phyloP scores from a whole-genome alignment of 2,888 invertebrate genomes.

The Caenorhabditis virilis region DNA sequence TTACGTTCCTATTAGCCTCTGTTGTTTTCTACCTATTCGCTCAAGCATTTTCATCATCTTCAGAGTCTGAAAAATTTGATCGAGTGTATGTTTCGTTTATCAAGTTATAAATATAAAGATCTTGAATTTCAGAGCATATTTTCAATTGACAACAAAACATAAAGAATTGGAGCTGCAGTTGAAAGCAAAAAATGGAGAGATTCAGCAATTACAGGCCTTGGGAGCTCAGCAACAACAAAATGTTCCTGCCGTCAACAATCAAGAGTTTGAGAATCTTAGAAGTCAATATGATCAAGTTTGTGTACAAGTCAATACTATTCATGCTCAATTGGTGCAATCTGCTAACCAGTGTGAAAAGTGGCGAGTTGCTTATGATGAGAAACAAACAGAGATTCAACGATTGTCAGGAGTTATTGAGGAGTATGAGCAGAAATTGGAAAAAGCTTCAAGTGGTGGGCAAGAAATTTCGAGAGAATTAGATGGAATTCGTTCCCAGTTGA shows the following conservation, averaged over 20 bases:
- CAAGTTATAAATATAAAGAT: background rate
- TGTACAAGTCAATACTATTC: constrained; percentile 11
- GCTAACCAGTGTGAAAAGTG: constrained; percentile 17
- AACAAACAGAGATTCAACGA: constrained; percentile 9
- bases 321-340: constrained; percentile 4
- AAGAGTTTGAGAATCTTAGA: no score
- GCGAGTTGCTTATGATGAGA: constrained; percentile 11
- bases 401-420: constrained; percentile 7
- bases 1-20: constrained; percentile 37
- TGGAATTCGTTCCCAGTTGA: constrained; percentile 7
- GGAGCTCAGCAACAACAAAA: constrained; percentile 11
- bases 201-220: constrained; percentile 18
- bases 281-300: no score
- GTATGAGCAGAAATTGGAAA: constrained; percentile 10
- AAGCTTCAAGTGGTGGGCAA: constrained; percentile 3
- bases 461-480: constrained; percentile 20
- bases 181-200: constrained; percentile 26
- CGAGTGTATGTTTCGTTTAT: constrained; percentile 19
- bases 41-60: constrained; percentile 27
- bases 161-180: constrained; percentile 31
- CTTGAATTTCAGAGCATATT: constrained; percentile 31
- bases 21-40: constrained; percentile 33
- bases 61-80: constrained; percentile 37
- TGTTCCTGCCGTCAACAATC: constrained; percentile 3
- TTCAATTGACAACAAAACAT: constrained; percentile 40